Percentiles rank a stretch among this genome's conserved stretches.
phyloP scores from a whole-genome alignment of 2,888 invertebrate genomes.

The Nymphalis c-album region DNA sequence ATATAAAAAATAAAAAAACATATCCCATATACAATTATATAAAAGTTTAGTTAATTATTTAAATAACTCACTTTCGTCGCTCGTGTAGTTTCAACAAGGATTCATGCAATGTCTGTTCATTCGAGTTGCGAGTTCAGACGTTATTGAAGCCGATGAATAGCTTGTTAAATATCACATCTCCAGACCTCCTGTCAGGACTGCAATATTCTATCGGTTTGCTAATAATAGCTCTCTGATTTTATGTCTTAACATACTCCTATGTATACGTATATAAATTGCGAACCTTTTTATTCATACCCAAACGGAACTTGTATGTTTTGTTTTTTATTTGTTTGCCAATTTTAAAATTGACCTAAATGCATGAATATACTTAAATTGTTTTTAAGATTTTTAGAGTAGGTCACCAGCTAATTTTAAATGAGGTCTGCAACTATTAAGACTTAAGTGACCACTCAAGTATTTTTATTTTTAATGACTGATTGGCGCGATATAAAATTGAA shows the following conservation, averaged over 20 bases:
- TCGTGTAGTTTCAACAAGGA: constrained; percentile 32
- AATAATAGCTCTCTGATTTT: constrained; percentile 35
- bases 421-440: constrained; percentile 24
- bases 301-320: constrained; percentile 15
- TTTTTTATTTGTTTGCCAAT: constrained; percentile 7
- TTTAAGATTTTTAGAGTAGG: constrained; percentile 25
- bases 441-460: constrained; percentile 23
- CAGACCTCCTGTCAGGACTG: constrained; percentile 49
- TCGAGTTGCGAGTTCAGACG: constrained; percentile 51
- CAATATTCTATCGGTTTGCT: constrained; percentile 53
- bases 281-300: not conserved
- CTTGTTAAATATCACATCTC: constrained; percentile 60
- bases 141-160: constrained; percentile 68
- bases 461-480: constrained; percentile 20
- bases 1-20: too few relatives aligned
- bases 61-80: constrained; percentile 17
- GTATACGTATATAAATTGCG: too few relatives aligned
- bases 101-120: constrained; percentile 43
- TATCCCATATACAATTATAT: too few relatives aligned
- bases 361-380: constrained; percentile 17
- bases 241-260: constrained; percentile 30
- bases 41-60: not conserved
- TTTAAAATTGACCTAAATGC: constrained; percentile 14
- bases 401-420: constrained; percentile 24
- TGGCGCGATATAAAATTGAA: constrained; percentile 11